phyloP scores from a whole-genome alignment of 2,797 vertebrate genomes.

The Cryptoblepharus egeriae region DNA sequence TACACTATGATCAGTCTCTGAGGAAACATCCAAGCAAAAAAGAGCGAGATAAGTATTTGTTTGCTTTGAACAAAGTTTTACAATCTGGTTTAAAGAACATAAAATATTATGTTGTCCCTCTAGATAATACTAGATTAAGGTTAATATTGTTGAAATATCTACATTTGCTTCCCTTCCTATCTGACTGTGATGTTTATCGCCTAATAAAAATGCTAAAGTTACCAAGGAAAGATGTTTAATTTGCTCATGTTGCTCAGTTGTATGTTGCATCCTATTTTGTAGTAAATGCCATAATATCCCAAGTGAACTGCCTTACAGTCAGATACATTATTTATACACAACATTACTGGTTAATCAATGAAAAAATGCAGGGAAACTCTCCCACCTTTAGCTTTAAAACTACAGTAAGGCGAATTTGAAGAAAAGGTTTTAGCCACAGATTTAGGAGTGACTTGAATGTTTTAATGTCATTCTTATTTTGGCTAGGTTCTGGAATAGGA shows the following conservation, averaged over 20 bases:
- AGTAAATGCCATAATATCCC: conserved; percentile 83
- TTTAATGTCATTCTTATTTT: background rate
- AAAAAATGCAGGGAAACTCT: conserved; percentile 72
- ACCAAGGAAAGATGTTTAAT: conserved; percentile 81
- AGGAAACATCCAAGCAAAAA: background rate
- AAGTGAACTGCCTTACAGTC: conserved; percentile 82
- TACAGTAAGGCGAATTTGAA: conserved; percentile 59
- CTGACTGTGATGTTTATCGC: conserved; percentile 76
- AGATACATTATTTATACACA: conserved; percentile 86
- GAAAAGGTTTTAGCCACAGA: conserved; percentile 55
- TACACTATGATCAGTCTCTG: background rate
- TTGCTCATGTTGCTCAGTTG: conserved; percentile 80
- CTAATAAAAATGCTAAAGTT: conserved; percentile 84
- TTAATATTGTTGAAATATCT: conserved; percentile 78
- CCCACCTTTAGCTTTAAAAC: conserved; percentile 74
- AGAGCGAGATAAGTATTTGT: background rate
- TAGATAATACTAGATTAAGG: conserved; percentile 72
- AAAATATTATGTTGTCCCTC: conserved; percentile 68
- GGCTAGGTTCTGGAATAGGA: background rate
- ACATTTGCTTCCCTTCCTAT: conserved; percentile 66
- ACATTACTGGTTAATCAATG: conserved; percentile 86
- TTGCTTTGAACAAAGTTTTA: conserved; percentile 12
- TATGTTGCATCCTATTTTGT: conserved; percentile 83
- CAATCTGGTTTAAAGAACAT: conserved; percentile 44
- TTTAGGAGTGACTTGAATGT: conserved; percentile 50